Percentiles rank a stretch among this genome's conserved stretches.
phyloP scores from a whole-genome alignment of 2,113 vertebrate genomes.

The Merops nubicus region DNA sequence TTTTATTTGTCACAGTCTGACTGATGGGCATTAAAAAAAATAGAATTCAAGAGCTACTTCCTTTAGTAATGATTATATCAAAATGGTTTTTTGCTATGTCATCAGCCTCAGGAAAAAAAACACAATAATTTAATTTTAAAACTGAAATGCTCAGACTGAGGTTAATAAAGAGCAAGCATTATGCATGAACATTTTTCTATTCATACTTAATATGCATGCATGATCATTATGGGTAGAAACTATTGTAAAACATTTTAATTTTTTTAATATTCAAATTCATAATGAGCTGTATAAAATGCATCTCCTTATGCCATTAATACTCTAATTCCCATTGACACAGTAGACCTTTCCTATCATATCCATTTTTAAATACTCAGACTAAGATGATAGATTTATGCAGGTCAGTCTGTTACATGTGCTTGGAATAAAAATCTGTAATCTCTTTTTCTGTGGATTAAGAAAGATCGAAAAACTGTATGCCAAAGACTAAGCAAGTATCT shows the following conservation, averaged over 20 bases:
- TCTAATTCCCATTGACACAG: constrained; percentile 24
- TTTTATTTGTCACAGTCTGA: neutral
- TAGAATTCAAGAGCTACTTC: neutral
- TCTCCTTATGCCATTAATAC: neutral
- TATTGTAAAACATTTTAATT: neutral
- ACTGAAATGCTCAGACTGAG: constrained; percentile 15
- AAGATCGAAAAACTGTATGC: neutral
- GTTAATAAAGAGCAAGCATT: constrained; percentile 34
- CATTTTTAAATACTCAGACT: constrained; percentile 56
- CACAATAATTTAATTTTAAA: constrained; percentile 15
- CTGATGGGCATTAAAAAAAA: neutral
- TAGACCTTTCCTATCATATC: constrained; percentile 26
- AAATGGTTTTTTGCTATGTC: neutral
- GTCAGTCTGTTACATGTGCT: neutral
- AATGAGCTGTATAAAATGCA: constrained; percentile 39
- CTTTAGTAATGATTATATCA: neutral
- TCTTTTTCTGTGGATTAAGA: neutral
- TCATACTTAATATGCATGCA: neutral
- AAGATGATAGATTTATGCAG: constrained; percentile 5
- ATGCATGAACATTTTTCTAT: neutral
- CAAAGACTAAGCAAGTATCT: neutral
- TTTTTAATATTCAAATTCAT: constrained; percentile 26
- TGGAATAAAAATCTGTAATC: constrained; percentile 38
- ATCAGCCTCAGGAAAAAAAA: neutral
- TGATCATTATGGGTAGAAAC: neutral